Evolutionary conservation across 2,113 vertebrate species (phyloP).

Genomic region (Falco punctatus): DNA sequence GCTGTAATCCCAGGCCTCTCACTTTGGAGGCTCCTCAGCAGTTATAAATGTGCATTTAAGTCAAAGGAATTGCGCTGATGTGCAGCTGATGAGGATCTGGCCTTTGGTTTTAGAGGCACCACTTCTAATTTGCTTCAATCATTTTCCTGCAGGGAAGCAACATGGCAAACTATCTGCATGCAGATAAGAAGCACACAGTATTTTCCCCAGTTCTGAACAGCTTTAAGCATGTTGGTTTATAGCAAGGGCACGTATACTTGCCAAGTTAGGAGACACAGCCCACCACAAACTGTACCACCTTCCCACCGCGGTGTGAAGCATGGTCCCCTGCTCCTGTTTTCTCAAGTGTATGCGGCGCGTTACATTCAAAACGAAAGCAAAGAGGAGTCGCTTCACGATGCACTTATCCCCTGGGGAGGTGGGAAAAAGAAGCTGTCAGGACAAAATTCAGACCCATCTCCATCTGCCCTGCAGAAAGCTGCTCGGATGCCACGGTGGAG

Average conservation of each 20-base stretch:
- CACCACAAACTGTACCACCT: not conserved
- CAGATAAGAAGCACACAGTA: not conserved
- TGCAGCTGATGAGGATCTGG: not conserved
- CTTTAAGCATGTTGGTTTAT: not conserved
- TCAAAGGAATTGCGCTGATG: not conserved
- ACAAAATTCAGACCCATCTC: not conserved
- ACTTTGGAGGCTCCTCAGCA: not conserved
- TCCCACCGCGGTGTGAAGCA: not conserved
- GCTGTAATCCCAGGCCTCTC: conserved; percentile 20
- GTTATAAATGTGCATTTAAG: not conserved
- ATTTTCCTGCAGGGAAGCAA: conserved; percentile 4
- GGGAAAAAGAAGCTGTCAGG: not conserved
- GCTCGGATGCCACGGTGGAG: not conserved
- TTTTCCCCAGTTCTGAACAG: not conserved
- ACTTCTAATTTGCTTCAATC: not conserved
- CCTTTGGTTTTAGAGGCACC: not conserved
- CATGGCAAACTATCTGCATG: not conserved
- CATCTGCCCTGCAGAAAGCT: not conserved
- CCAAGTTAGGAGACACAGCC: not conserved
- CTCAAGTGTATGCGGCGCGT: not conserved
- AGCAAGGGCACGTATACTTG: rapidly evolving
- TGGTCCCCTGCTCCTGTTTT: not conserved
- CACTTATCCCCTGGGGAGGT: not conserved
- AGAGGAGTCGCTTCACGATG: not conserved
- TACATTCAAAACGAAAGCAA: not conserved